Evolutionary conservation across 2,888 invertebrate species (phyloP), one percentile per base, ranked within the genome.

Genomic region (Netelia virgata): DNA sequence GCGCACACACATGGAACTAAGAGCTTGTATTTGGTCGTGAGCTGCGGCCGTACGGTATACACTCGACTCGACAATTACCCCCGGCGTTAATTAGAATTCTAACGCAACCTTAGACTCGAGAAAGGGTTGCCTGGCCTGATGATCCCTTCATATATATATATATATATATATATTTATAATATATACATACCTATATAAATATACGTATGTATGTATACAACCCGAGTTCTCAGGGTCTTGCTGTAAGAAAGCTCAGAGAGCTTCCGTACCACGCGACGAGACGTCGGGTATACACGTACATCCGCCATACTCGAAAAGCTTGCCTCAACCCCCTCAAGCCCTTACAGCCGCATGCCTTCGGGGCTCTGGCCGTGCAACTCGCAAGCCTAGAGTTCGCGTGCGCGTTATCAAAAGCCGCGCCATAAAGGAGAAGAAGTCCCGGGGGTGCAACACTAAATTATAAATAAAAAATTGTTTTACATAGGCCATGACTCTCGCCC

Each of bases 381-480:
- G 69, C 83, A 79, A 86, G 87, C 85, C 86, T 80, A 16, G 83
- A 63, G 82, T 73, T 90, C 87, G 90, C 91, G 90, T 91, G 90
- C 88, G 66, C 84, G 87, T 86, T 90, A 90, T 90, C 90, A 84
- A 79, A 79, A 85, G 74, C 84, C 74, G 28, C 79, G 78, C 36
- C 64, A 79, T 57, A 79, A 53, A 76, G 76, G 69, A 61, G 84
- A 75, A 73, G 74, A 82, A 66, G 74, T 81, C 70, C 69, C 84
- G 63, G 63, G 57, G 66, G 82, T 75, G 70, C 83, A 84, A 83
- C 86, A 84, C 87, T 90, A 89, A 90, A 91, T 91, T 91, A 90
- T 89, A 90, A 88, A 90, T 87, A 89, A 89, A 89, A 90, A 89
- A 90, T 88, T 89, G 75, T 87, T 87, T 87, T 88, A 84, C 88